Evolutionary conservation across 2,113 vertebrate genomes (phyloP).

Genomic region (Lycaon pictus): DNA sequence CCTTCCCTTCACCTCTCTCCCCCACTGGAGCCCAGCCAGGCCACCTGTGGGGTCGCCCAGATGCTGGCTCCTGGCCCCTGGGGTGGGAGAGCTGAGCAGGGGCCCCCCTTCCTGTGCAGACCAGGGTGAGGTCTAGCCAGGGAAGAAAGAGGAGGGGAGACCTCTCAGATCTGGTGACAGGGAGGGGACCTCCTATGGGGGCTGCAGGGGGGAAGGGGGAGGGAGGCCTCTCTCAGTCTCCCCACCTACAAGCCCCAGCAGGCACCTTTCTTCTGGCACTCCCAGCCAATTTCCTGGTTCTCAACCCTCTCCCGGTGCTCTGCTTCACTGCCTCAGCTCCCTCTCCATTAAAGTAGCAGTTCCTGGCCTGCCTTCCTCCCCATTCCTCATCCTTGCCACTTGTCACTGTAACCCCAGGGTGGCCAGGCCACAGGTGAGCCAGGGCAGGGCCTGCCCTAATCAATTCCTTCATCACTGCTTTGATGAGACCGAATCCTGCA

Average conservation of each 20-base stretch:
- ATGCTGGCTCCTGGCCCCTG: background rate
- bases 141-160: background rate
- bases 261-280: background rate
- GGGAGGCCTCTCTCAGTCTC: background rate
- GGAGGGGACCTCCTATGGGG: background rate
- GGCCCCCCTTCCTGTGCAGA: background rate
- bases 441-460: constrained; percentile 68
- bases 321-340: background rate
- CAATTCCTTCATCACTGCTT: constrained; percentile 80
- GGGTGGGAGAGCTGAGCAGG: background rate
- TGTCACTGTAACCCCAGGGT: constrained; percentile 25
- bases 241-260: background rate
- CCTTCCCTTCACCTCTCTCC: background rate
- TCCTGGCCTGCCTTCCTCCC: background rate
- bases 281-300: constrained; percentile 41
- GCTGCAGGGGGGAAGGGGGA: background rate
- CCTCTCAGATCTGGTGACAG: background rate
- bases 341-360: fast-evolving
- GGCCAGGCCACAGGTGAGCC: constrained; percentile 71
- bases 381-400: background rate
- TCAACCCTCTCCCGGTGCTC: background rate
- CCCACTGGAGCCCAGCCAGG: background rate
- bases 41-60: background rate
- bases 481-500: constrained; percentile 83
- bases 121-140: background rate